Base-by-base conservation (phyloP, 2,888 invertebrate genomes). In the Therioaphis trifolii region DNA sequence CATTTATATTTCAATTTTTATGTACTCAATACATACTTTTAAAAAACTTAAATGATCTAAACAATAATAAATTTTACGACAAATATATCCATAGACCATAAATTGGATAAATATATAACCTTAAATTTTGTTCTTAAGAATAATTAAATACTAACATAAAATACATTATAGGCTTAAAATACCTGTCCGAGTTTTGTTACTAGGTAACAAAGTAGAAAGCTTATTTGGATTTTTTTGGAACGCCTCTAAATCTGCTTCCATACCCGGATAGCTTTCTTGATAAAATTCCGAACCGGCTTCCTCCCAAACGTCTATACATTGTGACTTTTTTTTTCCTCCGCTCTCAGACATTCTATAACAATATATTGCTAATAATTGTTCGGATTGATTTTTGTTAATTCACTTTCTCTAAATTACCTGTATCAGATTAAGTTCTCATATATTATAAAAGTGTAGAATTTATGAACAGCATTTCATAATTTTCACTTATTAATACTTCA, bases 261-360 rank as follows among this genome's bases (percentile, higher is more conserved):
- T 91, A 0, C 92, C 92, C 9, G 95, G 94, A 89, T 95, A 95
- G 86, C 93, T 91, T 89, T 95, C 95, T 88, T 95, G 95, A 89
- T 95, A 95, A 89, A 95, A 95, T 89, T 95, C 95, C 2, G 92
- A 93, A 0, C 94, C 94, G 5, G 95, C 95, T 87, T 95, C 94
- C 89, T 95, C 95, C 95, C 95, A 95, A 18, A 94, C 93, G 40
- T 86, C 86, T 87, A 92, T 91, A 4, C 91, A 90, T 85, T 90
- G 90, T 86, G 92, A 92, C 86, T 91, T 90, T 84, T 90, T 90
- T 84, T 91, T 90, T 68, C 92, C 69, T 27, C 69, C 78, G 55
- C 68, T 69, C 27, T 78, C 78, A 4, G 78, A 78, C 78, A 78
- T 78, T 27, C 43, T 78, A 52, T 4, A 69, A 15, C 14, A 15